Percentiles rank a stretch among this genome's conserved stretches.
Conservation (phyloP, 53 echinoderm and acorn worm genomes). For the Crossaster papposus region DNA sequence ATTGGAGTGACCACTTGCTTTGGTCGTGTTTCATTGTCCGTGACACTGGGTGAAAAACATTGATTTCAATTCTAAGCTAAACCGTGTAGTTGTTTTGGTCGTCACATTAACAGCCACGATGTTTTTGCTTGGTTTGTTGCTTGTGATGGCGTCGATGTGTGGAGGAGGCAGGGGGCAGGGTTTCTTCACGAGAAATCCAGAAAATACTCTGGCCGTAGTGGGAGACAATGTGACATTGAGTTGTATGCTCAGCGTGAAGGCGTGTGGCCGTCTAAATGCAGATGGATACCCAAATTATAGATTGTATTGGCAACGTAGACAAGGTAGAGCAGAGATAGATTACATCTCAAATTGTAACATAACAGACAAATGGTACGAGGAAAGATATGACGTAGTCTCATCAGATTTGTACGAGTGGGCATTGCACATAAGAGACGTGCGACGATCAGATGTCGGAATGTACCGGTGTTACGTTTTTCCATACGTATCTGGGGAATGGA, state of each 20-base stretch:
- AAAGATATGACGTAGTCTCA: background rate
- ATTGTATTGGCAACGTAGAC: background rate
- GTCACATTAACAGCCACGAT: background rate
- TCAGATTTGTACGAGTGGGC: background rate
- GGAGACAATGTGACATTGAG: slow-evolving; percentile 16
- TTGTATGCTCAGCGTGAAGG: background rate
- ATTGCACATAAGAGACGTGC: background rate
- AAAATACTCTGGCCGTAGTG: background rate
- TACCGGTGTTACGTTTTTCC: background rate
- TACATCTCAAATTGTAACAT: background rate
- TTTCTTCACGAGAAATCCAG: background rate
- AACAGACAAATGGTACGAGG: background rate
- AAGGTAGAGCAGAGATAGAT: background rate
- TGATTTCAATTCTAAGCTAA: background rate
- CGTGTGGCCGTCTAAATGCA: background rate
- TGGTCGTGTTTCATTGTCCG: no score
- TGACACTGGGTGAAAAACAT: no score
- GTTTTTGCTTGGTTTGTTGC: background rate
- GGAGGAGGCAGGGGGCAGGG: background rate
- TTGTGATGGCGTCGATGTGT: background rate
- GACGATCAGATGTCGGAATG: background rate
- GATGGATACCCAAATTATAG: background rate
- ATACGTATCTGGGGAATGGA: background rate
- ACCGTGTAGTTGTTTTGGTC: background rate
- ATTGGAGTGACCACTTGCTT: no score